Evolutionary conservation across 1,140 invertebrate species (phyloP).

Genomic region (Cyclargus thomasi): DNA sequence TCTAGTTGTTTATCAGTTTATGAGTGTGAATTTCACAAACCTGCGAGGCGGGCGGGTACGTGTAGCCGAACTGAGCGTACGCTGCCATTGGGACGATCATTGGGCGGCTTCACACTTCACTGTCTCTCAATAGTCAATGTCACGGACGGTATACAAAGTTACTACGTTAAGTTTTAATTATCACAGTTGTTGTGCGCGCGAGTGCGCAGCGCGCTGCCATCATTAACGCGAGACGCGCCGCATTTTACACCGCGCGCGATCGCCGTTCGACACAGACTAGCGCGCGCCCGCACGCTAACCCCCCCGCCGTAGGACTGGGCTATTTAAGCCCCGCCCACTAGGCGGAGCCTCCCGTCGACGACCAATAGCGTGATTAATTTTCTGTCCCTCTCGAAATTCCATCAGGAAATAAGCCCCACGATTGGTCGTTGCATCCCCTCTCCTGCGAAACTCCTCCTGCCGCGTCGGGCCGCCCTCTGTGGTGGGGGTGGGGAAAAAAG

Average conservation of each 20-base stretch:
- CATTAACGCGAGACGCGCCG: constrained; percentile 54
- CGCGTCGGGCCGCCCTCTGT: constrained; percentile 34
- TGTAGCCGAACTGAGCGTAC: constrained; percentile 88
- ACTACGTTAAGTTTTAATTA: constrained; percentile 55
- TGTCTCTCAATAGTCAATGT: constrained; percentile 64
- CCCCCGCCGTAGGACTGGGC: constrained; percentile 61
- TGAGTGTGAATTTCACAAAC: constrained; percentile 52
- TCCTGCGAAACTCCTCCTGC: constrained; percentile 31
- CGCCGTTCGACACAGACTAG: constrained; percentile 58
- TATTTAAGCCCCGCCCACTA: constrained; percentile 41
- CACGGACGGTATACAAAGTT: constrained; percentile 55
- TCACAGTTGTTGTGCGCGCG: constrained; percentile 62
- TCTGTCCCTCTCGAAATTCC: constrained; percentile 52
- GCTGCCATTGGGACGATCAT: constrained; percentile 82
- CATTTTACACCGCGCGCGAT: constrained; percentile 46
- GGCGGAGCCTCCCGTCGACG: constrained; percentile 34
- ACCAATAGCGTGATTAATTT: constrained; percentile 44
- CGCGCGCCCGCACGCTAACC: constrained; percentile 51
- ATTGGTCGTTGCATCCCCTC: constrained; percentile 56
- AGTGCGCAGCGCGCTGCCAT: constrained; percentile 59
- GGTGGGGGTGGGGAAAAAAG: constrained; percentile 55
- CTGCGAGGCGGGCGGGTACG: constrained; percentile 87
- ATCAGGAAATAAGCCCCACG: constrained; percentile 26
- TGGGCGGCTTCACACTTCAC: constrained; percentile 69
- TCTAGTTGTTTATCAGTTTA: constrained; percentile 4